A percentile compares a stretch with the other conserved stretches of the same genome.
These are phyloP conservation scores for Psilopogon haemacephalus DNA, from an alignment of 2,113 vertebrate species.

Conservation along the genomic window DNA sequence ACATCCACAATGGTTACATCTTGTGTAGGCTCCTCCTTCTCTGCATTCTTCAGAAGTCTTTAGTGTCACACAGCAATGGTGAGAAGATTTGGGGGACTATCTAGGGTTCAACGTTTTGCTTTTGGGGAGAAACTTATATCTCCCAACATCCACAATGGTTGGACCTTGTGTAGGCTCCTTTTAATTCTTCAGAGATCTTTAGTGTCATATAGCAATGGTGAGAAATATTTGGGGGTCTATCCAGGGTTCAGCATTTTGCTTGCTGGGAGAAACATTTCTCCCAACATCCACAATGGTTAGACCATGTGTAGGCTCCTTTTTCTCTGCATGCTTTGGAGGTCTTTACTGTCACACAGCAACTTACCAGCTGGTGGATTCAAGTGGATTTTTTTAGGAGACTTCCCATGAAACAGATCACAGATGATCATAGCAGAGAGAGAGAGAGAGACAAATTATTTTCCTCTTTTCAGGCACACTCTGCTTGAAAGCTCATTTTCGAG, in stretches of 20 bases:
- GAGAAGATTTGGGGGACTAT: no score
- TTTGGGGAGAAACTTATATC: no score
- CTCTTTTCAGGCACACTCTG: not conserved
- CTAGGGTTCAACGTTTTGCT: no score
- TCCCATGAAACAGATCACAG: not conserved
- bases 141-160: no score
- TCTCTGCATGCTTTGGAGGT: not conserved
- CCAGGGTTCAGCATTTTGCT: not conserved
- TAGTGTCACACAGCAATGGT: not conserved
- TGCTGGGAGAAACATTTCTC: not conserved
- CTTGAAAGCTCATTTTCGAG: slow-evolving; percentile 40
- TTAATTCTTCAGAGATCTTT: no score
- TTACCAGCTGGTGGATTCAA: no score
- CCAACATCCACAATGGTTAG: not conserved
- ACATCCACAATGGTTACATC: not conserved
- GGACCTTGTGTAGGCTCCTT: no score
- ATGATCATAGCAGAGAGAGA: not conserved
- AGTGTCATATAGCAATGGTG: not conserved
- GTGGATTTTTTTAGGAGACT: not conserved
- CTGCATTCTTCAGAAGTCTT: not conserved
- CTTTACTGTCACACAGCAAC: not conserved
- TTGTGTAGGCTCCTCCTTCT: rapidly evolving
- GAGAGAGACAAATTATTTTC: slow-evolving; percentile 14
- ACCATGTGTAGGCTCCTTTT: rapidly evolving
- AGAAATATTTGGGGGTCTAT: not conserved